Base-by-base conservation (phyloP, 64 coral and sea anemone species). In the Actinia tenebrosa region DNA sequence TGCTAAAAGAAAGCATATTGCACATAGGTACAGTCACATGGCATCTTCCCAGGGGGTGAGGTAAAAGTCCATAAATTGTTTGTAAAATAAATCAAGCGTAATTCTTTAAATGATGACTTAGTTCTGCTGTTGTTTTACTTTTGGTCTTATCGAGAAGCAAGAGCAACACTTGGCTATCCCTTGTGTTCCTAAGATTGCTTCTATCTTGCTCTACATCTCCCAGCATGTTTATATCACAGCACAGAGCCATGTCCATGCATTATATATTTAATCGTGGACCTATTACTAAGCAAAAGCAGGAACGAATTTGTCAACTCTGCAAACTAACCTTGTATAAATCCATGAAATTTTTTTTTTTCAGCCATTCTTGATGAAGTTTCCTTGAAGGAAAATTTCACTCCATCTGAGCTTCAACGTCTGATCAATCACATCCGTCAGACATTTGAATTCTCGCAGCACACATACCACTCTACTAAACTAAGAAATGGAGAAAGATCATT, bases 321-420 rank as follows among this genome's bases (percentile, higher is more conserved):
- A 23, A 75, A 43, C 23, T 30, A 75, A 75, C 25, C 10, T 75
- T 75, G 11, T 15, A 10, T 30, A 42, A 15, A 27, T 27, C 15
- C 11, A 75, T 75, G 15, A 11, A 58, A 58, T 58, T 11, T 11
- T 58, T 58, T 56, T 11, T 75, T 75, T 1, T 82, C 26, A 99
- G 97, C 91, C 79, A 92, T 99, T 85, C 83, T 99, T 53, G 91
- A 92, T 79, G 88, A 90, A 64, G 85, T 95, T 55, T 99, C 97
- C 10, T 59, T 99, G 64, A 99, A 99, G 71, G 93, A 99, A 80
- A 99, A 93, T 69, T 90, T 99, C 16, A 99, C 84, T 46, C 90
- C 89, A 83, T 71, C 47, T 59, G 88, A 91, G 44, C 86, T 99
- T 15, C 64, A 78, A 64, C 85, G 71, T 53, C 83, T 99, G 18